A percentile compares a stretch with the other conserved stretches of the same genome.
These are phyloP conservation scores for Amiota minor DNA, from an alignment of 2,888 invertebrate species.

Conservation along the genomic window DNA sequence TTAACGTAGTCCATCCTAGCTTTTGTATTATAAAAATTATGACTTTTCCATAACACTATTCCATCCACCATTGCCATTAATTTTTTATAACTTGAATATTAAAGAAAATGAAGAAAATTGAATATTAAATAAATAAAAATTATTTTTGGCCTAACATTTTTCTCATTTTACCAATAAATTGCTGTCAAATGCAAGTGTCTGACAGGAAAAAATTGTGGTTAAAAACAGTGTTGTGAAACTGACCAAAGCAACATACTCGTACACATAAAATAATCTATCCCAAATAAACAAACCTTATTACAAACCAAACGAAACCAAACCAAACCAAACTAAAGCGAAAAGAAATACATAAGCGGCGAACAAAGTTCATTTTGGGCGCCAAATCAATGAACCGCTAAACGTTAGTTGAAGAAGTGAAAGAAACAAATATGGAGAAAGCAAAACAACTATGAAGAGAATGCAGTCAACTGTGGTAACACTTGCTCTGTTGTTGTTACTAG, in stretches of 20 bases:
- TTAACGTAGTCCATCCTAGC: too few species aligned
- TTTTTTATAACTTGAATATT: too few species aligned
- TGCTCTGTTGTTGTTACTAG: neutral
- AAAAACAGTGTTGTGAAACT: neutral
- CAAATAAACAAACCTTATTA: conserved; percentile 9
- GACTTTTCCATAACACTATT: too few species aligned
- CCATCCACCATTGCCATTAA: too few species aligned
- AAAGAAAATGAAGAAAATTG: neutral
- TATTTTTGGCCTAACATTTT: conserved; percentile 37
- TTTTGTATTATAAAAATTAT: too few species aligned
- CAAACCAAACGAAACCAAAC: neutral
- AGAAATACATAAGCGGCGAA: conserved; percentile 40
- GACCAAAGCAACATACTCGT: too few species aligned
- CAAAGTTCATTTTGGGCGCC: conserved; percentile 60
- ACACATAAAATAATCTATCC: too few species aligned
- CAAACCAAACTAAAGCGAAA: neutral
- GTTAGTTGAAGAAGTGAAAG: neutral
- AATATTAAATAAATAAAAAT: conserved; percentile 41
- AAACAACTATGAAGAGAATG: neutral
- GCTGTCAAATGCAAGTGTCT: conserved; percentile 9
- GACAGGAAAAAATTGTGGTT: neutral
- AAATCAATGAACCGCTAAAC: conserved; percentile 60
- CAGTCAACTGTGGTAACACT: conserved; percentile 24
- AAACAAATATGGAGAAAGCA: too few species aligned
- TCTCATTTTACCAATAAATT: conserved; percentile 10